phyloP scores from a whole-genome alignment of 2,113 vertebrate genomes.

The Lophotis ruficrista region DNA sequence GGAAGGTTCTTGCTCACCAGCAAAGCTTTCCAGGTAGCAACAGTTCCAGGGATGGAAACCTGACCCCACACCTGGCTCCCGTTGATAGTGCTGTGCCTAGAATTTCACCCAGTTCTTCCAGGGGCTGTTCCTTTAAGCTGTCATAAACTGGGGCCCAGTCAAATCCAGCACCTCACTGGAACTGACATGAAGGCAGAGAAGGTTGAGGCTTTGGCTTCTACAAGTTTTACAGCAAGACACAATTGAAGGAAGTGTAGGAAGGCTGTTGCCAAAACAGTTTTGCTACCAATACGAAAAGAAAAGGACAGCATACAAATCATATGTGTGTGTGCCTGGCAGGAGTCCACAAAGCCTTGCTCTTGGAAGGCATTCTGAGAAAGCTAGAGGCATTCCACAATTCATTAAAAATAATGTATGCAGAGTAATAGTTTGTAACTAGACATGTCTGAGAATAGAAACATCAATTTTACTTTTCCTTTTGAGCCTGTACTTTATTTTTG shows the following conservation, averaged over 20 bases:
- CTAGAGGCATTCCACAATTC: background rate
- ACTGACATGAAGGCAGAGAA: background rate
- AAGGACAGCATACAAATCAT: conserved; percentile 20
- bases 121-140: background rate
- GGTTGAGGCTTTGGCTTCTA: background rate
- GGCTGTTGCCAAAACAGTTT: conserved; percentile 19
- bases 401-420: conserved; percentile 29
- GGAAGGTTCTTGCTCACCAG: background rate
- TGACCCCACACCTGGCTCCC: background rate
- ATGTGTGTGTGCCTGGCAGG: background rate
- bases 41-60: background rate
- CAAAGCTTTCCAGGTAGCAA: background rate
- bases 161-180: background rate
- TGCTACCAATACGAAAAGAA: background rate
- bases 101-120: background rate
- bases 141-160: background rate
- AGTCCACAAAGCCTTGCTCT: conserved; percentile 34
- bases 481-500: background rate
- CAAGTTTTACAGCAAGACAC: background rate
- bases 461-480: background rate
- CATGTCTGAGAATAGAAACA: background rate
- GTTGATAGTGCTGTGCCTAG: background rate
- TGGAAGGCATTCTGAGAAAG: conserved; percentile 37
- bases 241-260: background rate
- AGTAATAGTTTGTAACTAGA: conserved; percentile 14